Conservation (phyloP, 1,140 invertebrate genomes). For the Halyomorpha halys region DNA sequence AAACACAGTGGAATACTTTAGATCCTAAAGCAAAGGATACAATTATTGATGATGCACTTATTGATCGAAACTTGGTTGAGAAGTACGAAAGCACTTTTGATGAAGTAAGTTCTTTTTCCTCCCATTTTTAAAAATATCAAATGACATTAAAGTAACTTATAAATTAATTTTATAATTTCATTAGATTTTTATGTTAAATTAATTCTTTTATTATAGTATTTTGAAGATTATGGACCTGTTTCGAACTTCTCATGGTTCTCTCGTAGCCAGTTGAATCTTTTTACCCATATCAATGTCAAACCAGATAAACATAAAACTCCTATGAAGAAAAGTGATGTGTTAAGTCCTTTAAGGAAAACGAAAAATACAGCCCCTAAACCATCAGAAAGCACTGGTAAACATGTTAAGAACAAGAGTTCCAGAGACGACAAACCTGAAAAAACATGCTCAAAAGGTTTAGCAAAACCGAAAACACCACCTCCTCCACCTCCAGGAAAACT, state of each 20-base stretch:
- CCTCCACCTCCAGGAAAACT: conserved; percentile 27
- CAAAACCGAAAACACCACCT: conserved; percentile 27
- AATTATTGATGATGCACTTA: conserved; percentile 62
- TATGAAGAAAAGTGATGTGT: conserved; percentile 22
- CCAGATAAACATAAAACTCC: conserved; percentile 23
- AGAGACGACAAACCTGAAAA: neutral
- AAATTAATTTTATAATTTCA: neutral
- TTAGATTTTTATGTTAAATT: neutral
- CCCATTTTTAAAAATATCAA: neutral
- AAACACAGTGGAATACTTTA: conserved; percentile 55
- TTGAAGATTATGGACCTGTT: conserved; percentile 56
- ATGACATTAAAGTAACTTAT: neutral
- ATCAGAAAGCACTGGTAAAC: neutral
- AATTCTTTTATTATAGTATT: conserved; percentile 29
- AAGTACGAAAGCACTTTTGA: conserved; percentile 45
- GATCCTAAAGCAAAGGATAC: conserved; percentile 56
- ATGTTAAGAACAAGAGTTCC: neutral
- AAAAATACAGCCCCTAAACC: neutral
- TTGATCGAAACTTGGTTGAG: conserved; percentile 56
- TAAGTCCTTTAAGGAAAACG: conserved; percentile 18
- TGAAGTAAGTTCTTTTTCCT: conserved; percentile 9
- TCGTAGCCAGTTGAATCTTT: conserved; percentile 60
- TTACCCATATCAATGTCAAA: conserved; percentile 24
- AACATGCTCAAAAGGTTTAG: conserved; percentile 18
- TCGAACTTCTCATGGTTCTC: conserved; percentile 69